Conservation (phyloP, 2,797 vertebrate species). For the Melanogrammus aeglefinus region DNA sequence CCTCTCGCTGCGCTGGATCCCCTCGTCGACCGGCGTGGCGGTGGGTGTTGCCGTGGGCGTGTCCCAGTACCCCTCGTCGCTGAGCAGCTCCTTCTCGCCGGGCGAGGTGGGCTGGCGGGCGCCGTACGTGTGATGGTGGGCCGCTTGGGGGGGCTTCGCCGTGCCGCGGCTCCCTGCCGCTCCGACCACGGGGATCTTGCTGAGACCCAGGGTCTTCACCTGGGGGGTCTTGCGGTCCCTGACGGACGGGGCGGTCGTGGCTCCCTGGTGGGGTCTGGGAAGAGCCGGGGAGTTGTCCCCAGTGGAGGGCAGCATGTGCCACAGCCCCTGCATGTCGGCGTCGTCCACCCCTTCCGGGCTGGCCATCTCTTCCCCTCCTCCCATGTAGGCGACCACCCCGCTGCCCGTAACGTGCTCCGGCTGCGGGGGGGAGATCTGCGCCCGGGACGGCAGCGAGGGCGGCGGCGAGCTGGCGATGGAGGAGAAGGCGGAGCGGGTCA, state of each 20-base stretch:
- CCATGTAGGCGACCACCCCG: conserved; percentile 91
- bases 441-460: conserved; percentile 57
- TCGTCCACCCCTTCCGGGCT: conserved; percentile 94
- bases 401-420: conserved; percentile 79
- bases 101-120: conserved; percentile 68
- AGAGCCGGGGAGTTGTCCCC: conserved; percentile 76
- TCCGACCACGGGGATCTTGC: conserved; percentile 79
- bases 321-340: conserved; percentile 91
- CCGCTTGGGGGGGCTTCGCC: conserved; percentile 51
- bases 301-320: conserved; percentile 90
- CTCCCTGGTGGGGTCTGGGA: conserved; percentile 51
- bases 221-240: conserved; percentile 67
- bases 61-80: conserved; percentile 96
- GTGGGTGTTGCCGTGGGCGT: conserved; percentile 82
- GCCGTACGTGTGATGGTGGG: conserved; percentile 49
- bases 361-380: conserved; percentile 98
- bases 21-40: conserved; percentile 80
- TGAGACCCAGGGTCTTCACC: conserved; percentile 80
- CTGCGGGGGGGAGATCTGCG: conserved; percentile 50
- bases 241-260: conserved; percentile 51
- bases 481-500: conserved; percentile 57
- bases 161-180: conserved; percentile 40
- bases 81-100: conserved; percentile 84
- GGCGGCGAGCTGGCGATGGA: conserved; percentile 46
- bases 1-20: conserved; percentile 70